Evolutionary conservation across 2,113 vertebrate species (phyloP), one percentile per base, ranked within the genome.

Genomic region (Aegithalos caudatus): DNA sequence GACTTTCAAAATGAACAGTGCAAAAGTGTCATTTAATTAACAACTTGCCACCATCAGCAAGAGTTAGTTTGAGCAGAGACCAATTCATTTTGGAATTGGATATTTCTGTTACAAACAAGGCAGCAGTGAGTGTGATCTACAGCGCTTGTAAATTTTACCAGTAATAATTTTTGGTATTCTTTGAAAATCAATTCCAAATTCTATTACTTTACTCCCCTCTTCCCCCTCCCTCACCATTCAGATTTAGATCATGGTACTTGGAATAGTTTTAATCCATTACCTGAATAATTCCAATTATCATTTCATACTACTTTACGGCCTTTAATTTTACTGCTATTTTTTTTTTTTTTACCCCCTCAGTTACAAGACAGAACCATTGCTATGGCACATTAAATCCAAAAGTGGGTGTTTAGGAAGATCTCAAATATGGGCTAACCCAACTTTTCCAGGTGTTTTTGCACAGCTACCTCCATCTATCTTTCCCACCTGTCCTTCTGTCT

Each of bases 1-100:
- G 90, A 50, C 80, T 95, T 93, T 89, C 74, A 58, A 74, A 93
- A 84, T 27, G 14, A 94, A 67, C 81, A 62, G 66, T 31, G 9
- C 60, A 50, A 20, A 95, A 95, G 44, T 85, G 80, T 92, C 51
- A 62, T 94, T 95, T 95, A 95, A 95, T 97, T 94, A 97, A 95
- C 88, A 96, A 90, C 92, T 90, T 97, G 92, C 92, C 93, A 94
- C 80, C 93, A 82, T 94, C 94, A 96, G 85, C 92, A 96, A 96
- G 94, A 97, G 77, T 86, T 97, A 94, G 81, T 69, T 96, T 94
- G 82, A 95, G 71, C 73, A 54, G 72, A 93, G 62, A 44, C 77
- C 62, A 92, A 92, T 94, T 90, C 85, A 89, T 97, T 96, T 74
- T 76, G 86, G 85, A 94, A 87, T 50, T 93, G 67, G 89, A 79